Base-by-base conservation (phyloP, 2,797 vertebrate species). In the Notoglanidium macrostoma region DNA sequence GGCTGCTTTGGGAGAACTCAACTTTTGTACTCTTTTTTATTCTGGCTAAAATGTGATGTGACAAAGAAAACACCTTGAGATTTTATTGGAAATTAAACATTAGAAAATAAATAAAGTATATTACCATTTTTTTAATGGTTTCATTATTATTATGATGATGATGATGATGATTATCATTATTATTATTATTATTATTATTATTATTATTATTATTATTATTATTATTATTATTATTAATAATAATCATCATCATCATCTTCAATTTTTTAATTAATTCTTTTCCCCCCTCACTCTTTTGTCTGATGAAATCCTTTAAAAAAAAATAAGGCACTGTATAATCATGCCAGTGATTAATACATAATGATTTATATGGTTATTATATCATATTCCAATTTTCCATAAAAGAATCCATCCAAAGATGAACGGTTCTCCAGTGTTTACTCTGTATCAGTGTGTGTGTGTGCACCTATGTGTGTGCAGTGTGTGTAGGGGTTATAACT, bases 381-480 rank as follows among this genome's bases (percentile, higher is more conserved):
- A 35, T 32, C 14, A 40, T 70, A 3, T 70, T 21, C 17, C 17
- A 40, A 21, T 70, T 44, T 72, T 44, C 9, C 17, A 0, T 49
- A 14, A 40, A 40, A 40, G 35, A 40, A 40, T 40, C 35, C 35
- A 40, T 49, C 15, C 14, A 51, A 15, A 51, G 46, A 29, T 5
- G 6, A 51, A 51, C 73, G 29, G 46, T 17, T 9, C 73, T 76
- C 6, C 26, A 17, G 73, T n/a, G 26, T 76, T 76, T 76, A 51
- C 46, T n/a, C n/a, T 77, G 74, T 78, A 51, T 32, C 17, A 1
- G 76, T 55, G 76, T 78, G 74, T 78, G 51, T 78, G 49, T 21
- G 73, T 51, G 68, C 9, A 29, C 26, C n/a, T 32, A n/a, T 67
- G 74, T 76, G 46, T 29, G 12, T 0, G 68, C 10, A 23, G 65